Percentiles rank a stretch among this genome's conserved stretches.
phyloP scores from a whole-genome alignment of 2,113 vertebrate species.

The Mus musculus region DNA sequence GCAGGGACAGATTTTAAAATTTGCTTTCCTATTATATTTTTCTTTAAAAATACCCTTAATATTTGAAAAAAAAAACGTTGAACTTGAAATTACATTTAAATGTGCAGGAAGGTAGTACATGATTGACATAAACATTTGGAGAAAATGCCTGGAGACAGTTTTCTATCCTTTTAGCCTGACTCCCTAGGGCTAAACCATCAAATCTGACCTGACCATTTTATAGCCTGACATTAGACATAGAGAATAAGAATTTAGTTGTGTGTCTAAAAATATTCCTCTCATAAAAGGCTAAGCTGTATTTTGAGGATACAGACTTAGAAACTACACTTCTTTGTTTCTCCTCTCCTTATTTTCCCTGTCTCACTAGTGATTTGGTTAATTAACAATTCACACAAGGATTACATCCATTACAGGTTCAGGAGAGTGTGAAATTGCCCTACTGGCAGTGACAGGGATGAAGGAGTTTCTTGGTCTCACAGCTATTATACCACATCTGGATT shows the following conservation, averaged over 20 bases:
- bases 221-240: not conserved
- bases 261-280: constrained; percentile 62
- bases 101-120: constrained; percentile 9
- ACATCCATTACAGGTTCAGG: constrained; percentile 80
- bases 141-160: constrained; percentile 8
- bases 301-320: constrained; percentile 72
- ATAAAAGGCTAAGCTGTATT: constrained; percentile 69
- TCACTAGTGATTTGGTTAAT: constrained; percentile 84
- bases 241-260: constrained; percentile 55
- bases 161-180: constrained; percentile 51
- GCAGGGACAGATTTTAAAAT: not conserved
- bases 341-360: constrained; percentile 58
- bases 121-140: constrained; percentile 63
- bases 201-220: constrained; percentile 38
- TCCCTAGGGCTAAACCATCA: constrained; percentile 52
- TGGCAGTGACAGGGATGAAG: constrained; percentile 80
- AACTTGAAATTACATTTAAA: constrained; percentile 55
- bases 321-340: constrained; percentile 74
- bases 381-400: constrained; percentile 83
- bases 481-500: constrained; percentile 63
- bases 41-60: not conserved
- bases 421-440: constrained; percentile 84
- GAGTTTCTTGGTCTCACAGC: constrained; percentile 74
- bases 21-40: constrained; percentile 1
- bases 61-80: constrained; percentile 49